Percentiles rank a stretch among this genome's conserved stretches.
phyloP scores from a whole-genome alignment of 1,140 invertebrate species.

The Hycleus cichorii region DNA sequence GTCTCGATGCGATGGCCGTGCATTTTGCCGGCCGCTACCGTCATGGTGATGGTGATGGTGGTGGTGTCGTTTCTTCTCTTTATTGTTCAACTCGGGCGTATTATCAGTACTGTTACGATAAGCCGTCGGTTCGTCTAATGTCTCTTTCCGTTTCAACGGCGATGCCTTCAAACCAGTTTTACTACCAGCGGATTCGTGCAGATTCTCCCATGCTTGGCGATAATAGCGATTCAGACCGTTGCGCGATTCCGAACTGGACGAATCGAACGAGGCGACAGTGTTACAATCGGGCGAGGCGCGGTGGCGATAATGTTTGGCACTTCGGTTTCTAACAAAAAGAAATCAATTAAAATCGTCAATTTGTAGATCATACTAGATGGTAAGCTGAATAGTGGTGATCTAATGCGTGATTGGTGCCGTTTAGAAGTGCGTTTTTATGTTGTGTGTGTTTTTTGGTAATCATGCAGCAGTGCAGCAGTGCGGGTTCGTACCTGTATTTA shows the following conservation, averaged over 20 bases:
- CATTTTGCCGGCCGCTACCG: conserved; percentile 27
- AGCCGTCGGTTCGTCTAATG: conserved; percentile 56
- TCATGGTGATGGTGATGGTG: conserved; percentile 69
- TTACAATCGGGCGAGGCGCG: conserved; percentile 81
- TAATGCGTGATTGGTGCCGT: no score
- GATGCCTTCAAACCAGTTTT: conserved; percentile 43
- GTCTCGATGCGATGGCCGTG: conserved; percentile 21
- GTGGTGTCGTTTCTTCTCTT: conserved; percentile 71
- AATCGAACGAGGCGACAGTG: conserved; percentile 79
- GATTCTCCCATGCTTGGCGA: conserved; percentile 84
- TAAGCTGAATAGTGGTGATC: no score
- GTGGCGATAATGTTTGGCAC: conserved; percentile 76
- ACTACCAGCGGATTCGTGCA: conserved; percentile 70
- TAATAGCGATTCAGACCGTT: conserved; percentile 76
- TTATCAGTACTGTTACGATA: conserved; percentile 44
- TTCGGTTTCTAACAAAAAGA: conserved; percentile 54
- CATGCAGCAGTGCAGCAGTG: conserved; percentile 26
- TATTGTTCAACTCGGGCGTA: conserved; percentile 58
- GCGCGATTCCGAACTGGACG: conserved; percentile 74
- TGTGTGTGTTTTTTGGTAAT: background rate
- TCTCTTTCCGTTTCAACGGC: conserved; percentile 59
- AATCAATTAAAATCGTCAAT: no score
- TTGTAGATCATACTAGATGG: no score
- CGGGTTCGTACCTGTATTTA: conserved; percentile 27
- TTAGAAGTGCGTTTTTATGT: background rate